Conservation (phyloP, 2,888 invertebrate genomes). For the Noctua fimbriata region DNA sequence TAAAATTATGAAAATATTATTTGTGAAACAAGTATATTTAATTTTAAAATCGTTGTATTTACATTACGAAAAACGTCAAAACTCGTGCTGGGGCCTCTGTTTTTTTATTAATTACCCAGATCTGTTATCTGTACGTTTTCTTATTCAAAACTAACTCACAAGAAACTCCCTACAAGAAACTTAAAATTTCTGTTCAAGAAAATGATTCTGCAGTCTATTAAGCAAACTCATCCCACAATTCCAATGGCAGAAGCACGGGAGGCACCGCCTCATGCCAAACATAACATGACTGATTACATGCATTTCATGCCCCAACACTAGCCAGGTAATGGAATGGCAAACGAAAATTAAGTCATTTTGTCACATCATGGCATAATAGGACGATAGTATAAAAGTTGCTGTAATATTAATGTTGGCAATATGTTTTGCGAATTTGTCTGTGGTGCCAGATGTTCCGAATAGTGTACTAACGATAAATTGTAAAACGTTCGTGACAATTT, state of each 20-base stretch:
- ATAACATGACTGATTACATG: constrained; percentile 40
- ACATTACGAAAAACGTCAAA: no score
- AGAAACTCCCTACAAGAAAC: background rate
- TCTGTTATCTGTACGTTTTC: background rate
- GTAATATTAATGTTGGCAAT: constrained; percentile 57
- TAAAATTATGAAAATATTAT: no score
- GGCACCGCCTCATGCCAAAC: constrained; percentile 9
- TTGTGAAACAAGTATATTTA: no score
- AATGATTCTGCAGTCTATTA: background rate
- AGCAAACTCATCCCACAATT: background rate
- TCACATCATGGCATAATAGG: constrained; percentile 38
- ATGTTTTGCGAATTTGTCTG: constrained; percentile 47
- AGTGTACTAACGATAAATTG: constrained; percentile 42
- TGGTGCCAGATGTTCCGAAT: constrained; percentile 48
- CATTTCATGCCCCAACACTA: constrained; percentile 49
- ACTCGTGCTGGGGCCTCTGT: background rate
- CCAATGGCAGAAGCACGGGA: background rate
- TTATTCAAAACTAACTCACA: background rate
- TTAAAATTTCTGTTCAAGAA: background rate
- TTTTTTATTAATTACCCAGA: background rate
- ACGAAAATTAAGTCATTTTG: constrained; percentile 57
- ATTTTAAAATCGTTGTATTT: no score
- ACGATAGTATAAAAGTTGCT: constrained; percentile 41
- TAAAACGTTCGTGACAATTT: constrained; percentile 41
- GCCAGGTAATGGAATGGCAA: constrained; percentile 50